Conservation (phyloP, 2,797 vertebrate genomes). For the Tadarida brasiliensis region DNA sequence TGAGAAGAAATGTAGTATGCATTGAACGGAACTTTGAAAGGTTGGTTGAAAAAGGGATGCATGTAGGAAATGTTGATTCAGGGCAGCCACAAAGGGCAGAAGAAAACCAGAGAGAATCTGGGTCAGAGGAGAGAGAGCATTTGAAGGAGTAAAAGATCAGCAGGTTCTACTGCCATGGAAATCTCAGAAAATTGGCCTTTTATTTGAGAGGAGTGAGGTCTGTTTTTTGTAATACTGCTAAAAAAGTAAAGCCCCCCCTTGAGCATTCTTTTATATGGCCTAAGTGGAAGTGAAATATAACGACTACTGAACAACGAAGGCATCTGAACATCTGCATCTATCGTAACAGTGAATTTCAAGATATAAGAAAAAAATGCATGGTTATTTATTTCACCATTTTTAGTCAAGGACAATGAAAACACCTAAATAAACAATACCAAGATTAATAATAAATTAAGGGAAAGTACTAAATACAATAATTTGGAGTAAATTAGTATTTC, state of each 20-base stretch:
- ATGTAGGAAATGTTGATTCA: background rate
- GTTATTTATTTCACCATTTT: background rate
- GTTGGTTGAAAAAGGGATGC: background rate
- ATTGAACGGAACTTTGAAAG: background rate
- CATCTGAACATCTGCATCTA: background rate
- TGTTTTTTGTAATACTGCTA: background rate
- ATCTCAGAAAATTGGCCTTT: background rate
- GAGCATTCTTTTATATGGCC: background rate
- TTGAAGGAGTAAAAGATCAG: background rate
- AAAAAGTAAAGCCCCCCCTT: background rate
- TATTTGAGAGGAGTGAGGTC: background rate
- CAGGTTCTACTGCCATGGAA: background rate
- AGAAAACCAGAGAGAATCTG: background rate
- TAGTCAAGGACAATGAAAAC: background rate
- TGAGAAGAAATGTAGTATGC: background rate
- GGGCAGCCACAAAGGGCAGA: background rate
- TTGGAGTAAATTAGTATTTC: background rate
- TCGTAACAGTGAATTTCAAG: background rate
- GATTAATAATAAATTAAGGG: background rate
- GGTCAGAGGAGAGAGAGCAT: background rate
- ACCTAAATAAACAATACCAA: background rate
- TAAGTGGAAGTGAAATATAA: constrained; percentile 15
- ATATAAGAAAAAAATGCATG: background rate
- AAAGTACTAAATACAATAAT: background rate
- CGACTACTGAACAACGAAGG: background rate